These are phyloP conservation scores for Austrofundulus limnaeus DNA, from an alignment of 2,113 vertebrate genomes.

Conservation along the genomic window DNA sequence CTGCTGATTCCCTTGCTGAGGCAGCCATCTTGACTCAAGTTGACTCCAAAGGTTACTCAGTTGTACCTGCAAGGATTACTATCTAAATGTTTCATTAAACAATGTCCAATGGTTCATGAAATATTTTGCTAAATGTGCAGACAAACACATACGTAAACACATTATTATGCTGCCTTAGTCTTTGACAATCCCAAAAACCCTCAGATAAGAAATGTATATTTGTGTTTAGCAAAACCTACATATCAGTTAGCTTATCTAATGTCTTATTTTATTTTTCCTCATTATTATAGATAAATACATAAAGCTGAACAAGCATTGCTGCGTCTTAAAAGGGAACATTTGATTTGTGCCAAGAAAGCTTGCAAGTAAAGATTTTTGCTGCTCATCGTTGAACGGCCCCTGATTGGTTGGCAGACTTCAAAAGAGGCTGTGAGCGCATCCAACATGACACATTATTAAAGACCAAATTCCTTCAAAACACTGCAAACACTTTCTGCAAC, in stretches of 20 bases:
- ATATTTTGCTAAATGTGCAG: too few relatives aligned
- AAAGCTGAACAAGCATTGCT: constrained; percentile 25
- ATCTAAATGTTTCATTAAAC: too few relatives aligned
- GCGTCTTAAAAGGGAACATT: constrained; percentile 26
- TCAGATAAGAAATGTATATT: constrained; percentile 17
- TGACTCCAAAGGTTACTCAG: too few relatives aligned
- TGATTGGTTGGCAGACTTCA: constrained; percentile 10
- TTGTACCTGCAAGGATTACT: too few relatives aligned
- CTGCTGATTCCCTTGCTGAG: too few relatives aligned
- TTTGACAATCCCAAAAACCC: background rate
- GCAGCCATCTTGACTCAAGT: too few relatives aligned
- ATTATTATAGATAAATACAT: constrained; percentile 26
- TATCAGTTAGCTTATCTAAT: background rate
- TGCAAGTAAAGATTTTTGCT: constrained; percentile 38
- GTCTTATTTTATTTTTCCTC: constrained; percentile 28
- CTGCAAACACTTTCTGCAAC: constrained; percentile 21
- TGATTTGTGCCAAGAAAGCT: constrained; percentile 17
- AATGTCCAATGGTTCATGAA: too few relatives aligned
- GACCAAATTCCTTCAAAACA: constrained; percentile 23
- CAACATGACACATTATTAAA: constrained; percentile 37
- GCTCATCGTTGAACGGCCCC: background rate
- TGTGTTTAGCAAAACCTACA: constrained; percentile 12
- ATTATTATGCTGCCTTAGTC: too few relatives aligned
- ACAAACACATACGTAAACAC: too few relatives aligned
- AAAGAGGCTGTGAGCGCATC: constrained; percentile 16